phyloP scores from a whole-genome alignment of 2,797 vertebrate genomes.

The Acanthurus lineatus region DNA sequence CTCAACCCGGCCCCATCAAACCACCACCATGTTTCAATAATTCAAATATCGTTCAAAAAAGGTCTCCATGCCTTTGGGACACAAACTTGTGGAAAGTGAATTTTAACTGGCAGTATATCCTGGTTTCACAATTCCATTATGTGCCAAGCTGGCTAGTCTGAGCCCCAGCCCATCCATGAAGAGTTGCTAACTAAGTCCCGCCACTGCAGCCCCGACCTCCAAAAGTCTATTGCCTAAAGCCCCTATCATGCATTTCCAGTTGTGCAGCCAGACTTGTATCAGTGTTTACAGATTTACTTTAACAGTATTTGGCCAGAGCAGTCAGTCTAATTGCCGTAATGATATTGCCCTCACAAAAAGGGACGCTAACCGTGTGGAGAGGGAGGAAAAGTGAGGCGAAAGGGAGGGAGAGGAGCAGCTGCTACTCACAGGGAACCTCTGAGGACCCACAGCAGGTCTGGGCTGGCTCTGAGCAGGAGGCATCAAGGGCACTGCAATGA shows the following conservation, averaged over 20 bases:
- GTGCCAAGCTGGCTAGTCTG: constrained; percentile 82
- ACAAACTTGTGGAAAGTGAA: constrained; percentile 76
- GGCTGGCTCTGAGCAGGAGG: constrained; percentile 95
- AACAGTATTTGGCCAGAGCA: constrained; percentile 86
- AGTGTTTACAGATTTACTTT: constrained; percentile 90
- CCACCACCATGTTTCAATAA: constrained; percentile 69
- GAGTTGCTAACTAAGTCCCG: constrained; percentile 86
- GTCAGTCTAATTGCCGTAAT: constrained; percentile 88
- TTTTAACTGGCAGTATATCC: constrained; percentile 74
- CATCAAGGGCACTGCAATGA: constrained; percentile 96
- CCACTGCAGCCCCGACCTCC: constrained; percentile 65
- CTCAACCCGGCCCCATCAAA: constrained; percentile 51
- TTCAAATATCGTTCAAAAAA: constrained; percentile 73
- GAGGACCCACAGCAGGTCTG: constrained; percentile 95
- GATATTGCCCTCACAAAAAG: constrained; percentile 86
- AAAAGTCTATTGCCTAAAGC: constrained; percentile 88
- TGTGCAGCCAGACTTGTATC: constrained; percentile 86
- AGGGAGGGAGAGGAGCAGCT: constrained; percentile 86
- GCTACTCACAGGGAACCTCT: constrained; percentile 98
- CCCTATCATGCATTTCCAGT: constrained; percentile 90
- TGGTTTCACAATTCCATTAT: constrained; percentile 80
- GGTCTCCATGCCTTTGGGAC: constrained; percentile 72
- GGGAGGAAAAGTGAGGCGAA: constrained; percentile 74
- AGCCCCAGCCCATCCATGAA: constrained; percentile 83
- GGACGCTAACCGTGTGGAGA: constrained; percentile 81